Evolutionary conservation across 2,113 vertebrate genomes (phyloP), one percentile per base, ranked within the genome.

Genomic region (Rana temporaria): DNA sequence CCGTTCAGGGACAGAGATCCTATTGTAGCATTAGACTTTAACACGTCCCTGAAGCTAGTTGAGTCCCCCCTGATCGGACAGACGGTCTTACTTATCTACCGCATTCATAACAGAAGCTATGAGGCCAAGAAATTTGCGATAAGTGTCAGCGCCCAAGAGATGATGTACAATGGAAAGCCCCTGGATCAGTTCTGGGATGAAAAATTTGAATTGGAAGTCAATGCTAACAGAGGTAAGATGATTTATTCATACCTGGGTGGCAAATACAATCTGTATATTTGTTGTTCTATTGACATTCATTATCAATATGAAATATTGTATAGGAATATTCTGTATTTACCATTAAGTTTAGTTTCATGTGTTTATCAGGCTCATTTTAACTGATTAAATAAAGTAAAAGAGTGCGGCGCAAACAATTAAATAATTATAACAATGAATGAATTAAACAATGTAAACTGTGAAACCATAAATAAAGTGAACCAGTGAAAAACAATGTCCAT

Each of bases 91-190:
- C 81, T 82, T 62, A 15, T 24, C 2, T 82, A n/a, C 67, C 32
- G 30, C 1, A 26, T 82, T 19, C 5, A 20, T 20, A 82, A 82
- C 19, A 76, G 57, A 57, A 57, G 52, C 55, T 59, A 12, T 52
- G 32, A 42, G 19, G 16, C 30, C 6, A 82, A 68, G 65, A 67
- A 0, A 4, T 67, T 68, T 16, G n/a, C 53, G 0, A 48, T 82
- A 19, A 30, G 0, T 26, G 3, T 68, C 14, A 82, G 71, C 17
- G 81, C 71, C 3, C 81, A 82, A 22, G 71, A 59, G 30, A 82
- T 82, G 71, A 57, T 66, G 53, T 75, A 82, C 42, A 82, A 82
- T 32, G 81, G 81, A 2, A 82, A 53, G 26, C 63, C 81, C 22
- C 8, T 82, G 48, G 53, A 68, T 6, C 71, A 82, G 64, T 76